A percentile compares a stretch with the other conserved stretches of the same genome.
Conservation (phyloP, 2,888 invertebrate species). For the Metacarcinus magister region DNA sequence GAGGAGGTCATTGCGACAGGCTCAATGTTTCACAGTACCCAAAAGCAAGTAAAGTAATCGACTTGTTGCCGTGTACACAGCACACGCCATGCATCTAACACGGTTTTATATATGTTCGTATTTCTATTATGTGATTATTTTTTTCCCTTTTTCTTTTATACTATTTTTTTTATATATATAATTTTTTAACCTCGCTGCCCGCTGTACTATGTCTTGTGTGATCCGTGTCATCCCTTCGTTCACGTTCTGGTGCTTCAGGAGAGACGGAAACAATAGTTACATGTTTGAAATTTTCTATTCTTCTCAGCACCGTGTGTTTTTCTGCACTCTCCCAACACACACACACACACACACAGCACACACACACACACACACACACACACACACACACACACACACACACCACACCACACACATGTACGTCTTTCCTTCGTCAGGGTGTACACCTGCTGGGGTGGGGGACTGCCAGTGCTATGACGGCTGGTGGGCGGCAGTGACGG, state of each 20-base stretch:
- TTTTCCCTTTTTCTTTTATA: background rate
- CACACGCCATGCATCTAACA: background rate
- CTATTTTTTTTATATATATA: too few relatives aligned
- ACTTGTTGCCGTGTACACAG: background rate
- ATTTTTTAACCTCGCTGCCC: background rate
- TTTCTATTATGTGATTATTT: background rate
- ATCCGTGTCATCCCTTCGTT: background rate
- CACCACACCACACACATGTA: background rate
- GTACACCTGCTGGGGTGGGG: slow-evolving; percentile 72
- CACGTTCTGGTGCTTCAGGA: background rate
- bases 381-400: background rate
- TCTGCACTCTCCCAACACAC: background rate
- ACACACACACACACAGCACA: background rate
- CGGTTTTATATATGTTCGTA: background rate
- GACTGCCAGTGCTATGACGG: slow-evolving; percentile 81
- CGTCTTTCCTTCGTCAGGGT: slow-evolving; percentile 55
- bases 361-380: background rate
- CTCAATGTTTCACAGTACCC: background rate
- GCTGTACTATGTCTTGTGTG: background rate
- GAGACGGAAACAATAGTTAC: background rate
- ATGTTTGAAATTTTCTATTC: background rate
- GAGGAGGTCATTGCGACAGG: too few relatives aligned
- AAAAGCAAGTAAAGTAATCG: background rate
- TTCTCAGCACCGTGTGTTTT: background rate
- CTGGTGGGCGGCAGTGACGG: slow-evolving; percentile 81